Evolutionary conservation across 2,113 vertebrate genomes (phyloP).

Genomic region (human): GRCh38 chr2:130688001-130688500

Average conservation of each 20-base stretch:
- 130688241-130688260: not conserved
- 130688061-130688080: not conserved
- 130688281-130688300: not conserved
- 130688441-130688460: not conserved
- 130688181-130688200: not conserved
- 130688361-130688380: not conserved
- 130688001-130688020: too few relatives aligned
- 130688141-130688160: not conserved
- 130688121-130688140: accelerated
- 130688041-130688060: not conserved
- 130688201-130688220: not conserved
- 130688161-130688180: accelerated
- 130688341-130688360: not conserved
- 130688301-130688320: not conserved
- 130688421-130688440: not conserved
- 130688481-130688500: not conserved
- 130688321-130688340: not conserved
- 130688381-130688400: too few relatives aligned
- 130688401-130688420: not conserved
- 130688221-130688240: not conserved
- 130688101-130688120: not conserved
- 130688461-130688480: not conserved
- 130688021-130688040: too few relatives aligned
- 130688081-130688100: too few relatives aligned
- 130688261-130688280: not conserved